These are phyloP conservation scores for Leguminivora glycinivorella DNA, from an alignment of 1,140 invertebrate species.

Conservation along the genomic window DNA sequence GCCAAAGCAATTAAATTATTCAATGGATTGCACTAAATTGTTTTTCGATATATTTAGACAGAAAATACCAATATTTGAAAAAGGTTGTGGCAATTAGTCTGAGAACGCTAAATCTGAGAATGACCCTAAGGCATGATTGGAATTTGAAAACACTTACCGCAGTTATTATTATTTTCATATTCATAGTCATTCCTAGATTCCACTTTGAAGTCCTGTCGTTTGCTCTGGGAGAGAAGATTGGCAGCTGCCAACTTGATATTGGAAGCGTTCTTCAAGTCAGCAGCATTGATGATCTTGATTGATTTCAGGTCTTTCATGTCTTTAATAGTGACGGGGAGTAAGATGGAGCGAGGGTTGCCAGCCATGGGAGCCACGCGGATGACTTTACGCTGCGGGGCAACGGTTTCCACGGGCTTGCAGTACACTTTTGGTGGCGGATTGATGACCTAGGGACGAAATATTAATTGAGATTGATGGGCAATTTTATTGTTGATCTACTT, in stretches of 20 bases:
- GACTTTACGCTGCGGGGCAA: conserved; percentile 74
- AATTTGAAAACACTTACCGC: conserved; percentile 51
- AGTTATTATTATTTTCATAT: conserved; percentile 61
- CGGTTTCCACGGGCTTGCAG: conserved; percentile 66
- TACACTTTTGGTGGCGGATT: conserved; percentile 67
- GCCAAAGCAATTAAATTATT: no score
- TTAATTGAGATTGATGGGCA: no score
- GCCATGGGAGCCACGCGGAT: conserved; percentile 80
- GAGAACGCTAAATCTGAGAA: no score
- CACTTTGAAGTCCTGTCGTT: conserved; percentile 66
- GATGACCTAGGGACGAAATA: conserved; percentile 45
- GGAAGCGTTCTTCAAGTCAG: conserved; percentile 77
- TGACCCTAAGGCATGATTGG: no score
- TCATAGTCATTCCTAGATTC: conserved; percentile 60
- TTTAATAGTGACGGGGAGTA: conserved; percentile 84
- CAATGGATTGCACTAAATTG: no score
- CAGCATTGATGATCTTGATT: conserved; percentile 86
- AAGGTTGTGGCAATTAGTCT: no score
- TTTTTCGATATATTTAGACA: no score
- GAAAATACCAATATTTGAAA: no score
- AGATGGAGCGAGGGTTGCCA: conserved; percentile 82
- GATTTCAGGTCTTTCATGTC: conserved; percentile 84
- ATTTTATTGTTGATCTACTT: no score
- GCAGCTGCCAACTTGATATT: conserved; percentile 78
- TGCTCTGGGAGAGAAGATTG: conserved; percentile 72